Conservation (phyloP, 2,797 vertebrate species). For the Silurus aristotelis region DNA sequence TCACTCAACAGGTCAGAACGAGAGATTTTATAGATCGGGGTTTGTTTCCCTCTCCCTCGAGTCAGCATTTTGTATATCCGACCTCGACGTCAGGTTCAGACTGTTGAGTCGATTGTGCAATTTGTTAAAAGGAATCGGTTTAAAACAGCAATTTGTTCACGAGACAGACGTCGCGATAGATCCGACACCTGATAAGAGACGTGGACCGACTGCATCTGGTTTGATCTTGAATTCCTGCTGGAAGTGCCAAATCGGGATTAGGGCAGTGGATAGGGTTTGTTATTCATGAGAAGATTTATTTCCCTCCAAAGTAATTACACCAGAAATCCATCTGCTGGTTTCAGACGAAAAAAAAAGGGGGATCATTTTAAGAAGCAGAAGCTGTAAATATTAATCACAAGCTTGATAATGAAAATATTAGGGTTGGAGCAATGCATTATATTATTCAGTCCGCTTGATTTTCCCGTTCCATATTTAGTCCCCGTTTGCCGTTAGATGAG, state of each 20-base stretch:
- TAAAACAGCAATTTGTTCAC: background rate
- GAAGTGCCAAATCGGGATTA: constrained; percentile 36
- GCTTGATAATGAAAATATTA: too few relatives aligned
- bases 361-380: background rate
- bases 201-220: background rate
- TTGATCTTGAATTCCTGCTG: background rate
- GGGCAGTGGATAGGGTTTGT: constrained; percentile 23
- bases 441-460: too few relatives aligned
- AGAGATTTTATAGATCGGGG: background rate
- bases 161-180: background rate
- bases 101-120: background rate
- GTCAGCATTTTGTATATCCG: background rate
- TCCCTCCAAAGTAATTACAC: constrained; percentile 46
- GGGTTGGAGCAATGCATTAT: too few relatives aligned
- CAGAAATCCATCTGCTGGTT: constrained; percentile 32
- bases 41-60: background rate
- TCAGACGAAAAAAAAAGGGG: background rate
- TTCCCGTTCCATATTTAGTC: too few relatives aligned
- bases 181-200: background rate
- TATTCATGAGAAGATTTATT: constrained; percentile 40
- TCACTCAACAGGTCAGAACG: background rate
- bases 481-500: too few relatives aligned
- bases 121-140: background rate
- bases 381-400: too few relatives aligned
- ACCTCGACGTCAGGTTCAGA: background rate